These are phyloP conservation scores for Leptodirus hochenwartii DNA, from an alignment of 2,888 invertebrate species.

Conservation along the genomic window DNA sequence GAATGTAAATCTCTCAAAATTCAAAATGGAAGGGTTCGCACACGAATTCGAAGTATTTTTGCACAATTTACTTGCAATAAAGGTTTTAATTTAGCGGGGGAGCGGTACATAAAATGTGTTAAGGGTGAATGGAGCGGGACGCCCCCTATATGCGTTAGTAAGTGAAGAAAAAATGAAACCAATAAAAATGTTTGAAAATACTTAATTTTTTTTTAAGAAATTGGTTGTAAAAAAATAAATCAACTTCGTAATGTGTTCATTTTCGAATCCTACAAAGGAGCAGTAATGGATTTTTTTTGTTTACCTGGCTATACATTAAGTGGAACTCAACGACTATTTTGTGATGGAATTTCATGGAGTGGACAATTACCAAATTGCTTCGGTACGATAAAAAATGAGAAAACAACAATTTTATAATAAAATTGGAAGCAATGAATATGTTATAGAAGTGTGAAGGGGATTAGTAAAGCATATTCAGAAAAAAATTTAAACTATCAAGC, in stretches of 20 bases:
- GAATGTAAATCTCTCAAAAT: constrained; percentile 17
- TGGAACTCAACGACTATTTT: constrained; percentile 45
- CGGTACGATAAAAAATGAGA: constrained; percentile 27
- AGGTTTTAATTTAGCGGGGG: constrained; percentile 47
- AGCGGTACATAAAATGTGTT: constrained; percentile 48
- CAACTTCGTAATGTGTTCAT: constrained; percentile 34
- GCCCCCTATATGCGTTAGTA: constrained; percentile 55
- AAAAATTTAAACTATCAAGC: no score
- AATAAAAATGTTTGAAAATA: not conserved
- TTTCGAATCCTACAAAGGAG: constrained; percentile 30
- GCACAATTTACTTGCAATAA: constrained; percentile 39
- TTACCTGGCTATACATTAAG: constrained; percentile 38
- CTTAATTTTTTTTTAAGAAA: constrained; percentile 26
- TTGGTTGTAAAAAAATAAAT: constrained; percentile 33
- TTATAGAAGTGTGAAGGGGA: no score
- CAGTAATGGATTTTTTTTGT: constrained; percentile 46
- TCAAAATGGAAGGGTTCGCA: constrained; percentile 19
- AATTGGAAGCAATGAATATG: no score
- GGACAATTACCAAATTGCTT: constrained; percentile 43
- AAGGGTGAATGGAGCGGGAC: constrained; percentile 53
- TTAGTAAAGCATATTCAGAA: no score
- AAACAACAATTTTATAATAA: no score
- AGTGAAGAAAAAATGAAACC: constrained; percentile 26
- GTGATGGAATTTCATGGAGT: constrained; percentile 56
- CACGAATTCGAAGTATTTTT: constrained; percentile 31